These are phyloP conservation scores for Drosophila leontia DNA, from an alignment of 1,140 invertebrate species.

Conservation along the genomic window DNA sequence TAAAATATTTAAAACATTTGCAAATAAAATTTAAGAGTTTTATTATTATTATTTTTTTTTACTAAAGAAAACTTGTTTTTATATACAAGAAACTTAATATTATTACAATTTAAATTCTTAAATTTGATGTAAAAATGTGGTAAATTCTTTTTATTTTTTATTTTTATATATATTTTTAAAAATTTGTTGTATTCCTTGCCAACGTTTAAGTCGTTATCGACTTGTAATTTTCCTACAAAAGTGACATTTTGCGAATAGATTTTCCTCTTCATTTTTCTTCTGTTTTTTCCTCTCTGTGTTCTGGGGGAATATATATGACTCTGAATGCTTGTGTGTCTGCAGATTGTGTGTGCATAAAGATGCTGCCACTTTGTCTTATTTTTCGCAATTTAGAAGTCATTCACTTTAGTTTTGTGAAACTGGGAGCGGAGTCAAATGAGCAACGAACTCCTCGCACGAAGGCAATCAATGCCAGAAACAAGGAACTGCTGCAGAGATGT, in stretches of 20 bases:
- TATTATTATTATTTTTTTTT: neutral
- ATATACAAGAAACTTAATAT: neutral
- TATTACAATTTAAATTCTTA: too few species aligned
- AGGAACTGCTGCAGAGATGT: conserved; percentile 2
- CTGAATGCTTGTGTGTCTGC: conserved; percentile 22
- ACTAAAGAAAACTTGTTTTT: neutral
- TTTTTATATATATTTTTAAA: too few species aligned
- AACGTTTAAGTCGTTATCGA: neutral
- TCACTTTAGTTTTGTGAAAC: conserved; percentile 50
- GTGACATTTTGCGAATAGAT: neutral
- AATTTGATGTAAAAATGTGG: too few species aligned
- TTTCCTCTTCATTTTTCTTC: neutral
- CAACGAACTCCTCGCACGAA: conserved; percentile 63
- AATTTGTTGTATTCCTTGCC: neutral
- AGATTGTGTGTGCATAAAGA: conserved; percentile 34
- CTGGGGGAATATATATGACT: neutral
- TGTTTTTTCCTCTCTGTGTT: conserved; percentile 5
- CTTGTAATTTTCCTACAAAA: neutral
- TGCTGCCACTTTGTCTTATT: conserved; percentile 69
- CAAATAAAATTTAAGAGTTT: neutral
- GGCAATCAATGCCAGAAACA: conserved; percentile 65
- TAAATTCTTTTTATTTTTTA: too few species aligned
- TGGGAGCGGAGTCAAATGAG: conserved; percentile 53
- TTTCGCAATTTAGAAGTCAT: conserved; percentile 73
- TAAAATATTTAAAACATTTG: neutral